Base-by-base conservation (phyloP, 2,888 invertebrate genomes). In the Dicyrtoma fusca region DNA sequence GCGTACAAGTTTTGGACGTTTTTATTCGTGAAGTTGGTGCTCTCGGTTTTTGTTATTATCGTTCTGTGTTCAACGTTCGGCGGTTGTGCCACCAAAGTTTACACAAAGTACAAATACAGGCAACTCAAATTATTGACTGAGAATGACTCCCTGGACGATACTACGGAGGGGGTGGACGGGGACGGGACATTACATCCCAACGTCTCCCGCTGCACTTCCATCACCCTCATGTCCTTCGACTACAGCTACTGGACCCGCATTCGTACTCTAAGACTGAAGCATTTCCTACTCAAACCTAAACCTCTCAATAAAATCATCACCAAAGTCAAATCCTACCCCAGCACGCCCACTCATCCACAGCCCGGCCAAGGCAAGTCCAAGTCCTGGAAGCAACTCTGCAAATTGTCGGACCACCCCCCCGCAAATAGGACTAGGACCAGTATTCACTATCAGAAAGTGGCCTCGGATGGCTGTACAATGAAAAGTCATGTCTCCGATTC, bases 191-290 rank as follows among this genome's bases (percentile, higher is more conserved):
- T 17, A 66, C 55, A 13, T 42, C 65, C 26, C 66, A 74, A 59
- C 55, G 55, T 17, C 44, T 80, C 80, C 1, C 63, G 79, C 25
- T 77, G 75, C 71, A 80, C 80, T 62, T 79, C 79, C 23, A 74
- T 80, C 53, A 80, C 80, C 11, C 64, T 79, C 64, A 79, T 80
- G 79, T 79, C 80, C 13, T 79, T 80, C 66, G 80, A 80, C 76
- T 78, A 80, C 55, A 74, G 75, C 26, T 76, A 79, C 69, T 79
- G 78, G 78, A 75, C 76, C 66, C 70, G 78, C 45, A 69, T 78
- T 11, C 75, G 78, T 45, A 65, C 77, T 34, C 69, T 79, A 25
- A 73, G 79, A 61, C 77, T 80, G 49, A 79, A 79, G 59, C 73
- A 78, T 61, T 79, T 79, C 55, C 74, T 80, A 65, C 74, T 80